phyloP scores from a whole-genome alignment of 2,888 invertebrate genomes.

The Atethmia centrago region DNA sequence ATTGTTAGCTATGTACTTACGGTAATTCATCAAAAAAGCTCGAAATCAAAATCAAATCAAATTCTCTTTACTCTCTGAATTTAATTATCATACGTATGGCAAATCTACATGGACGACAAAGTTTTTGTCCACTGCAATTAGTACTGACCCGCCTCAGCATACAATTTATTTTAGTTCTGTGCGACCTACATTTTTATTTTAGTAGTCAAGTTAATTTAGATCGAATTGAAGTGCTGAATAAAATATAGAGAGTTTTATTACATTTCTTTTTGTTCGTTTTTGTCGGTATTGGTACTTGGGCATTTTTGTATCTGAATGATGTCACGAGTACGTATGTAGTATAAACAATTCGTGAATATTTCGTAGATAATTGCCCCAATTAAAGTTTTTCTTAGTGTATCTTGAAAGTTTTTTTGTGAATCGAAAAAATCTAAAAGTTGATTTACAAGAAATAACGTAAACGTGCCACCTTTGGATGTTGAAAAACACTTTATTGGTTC shows the following conservation, averaged over 20 bases:
- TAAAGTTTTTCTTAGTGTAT: conserved; percentile 4
- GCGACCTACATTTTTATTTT: conserved; percentile 50
- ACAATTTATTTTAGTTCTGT: conserved; percentile 45
- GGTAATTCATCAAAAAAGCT: background rate
- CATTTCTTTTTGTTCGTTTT: background rate
- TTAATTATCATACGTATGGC: conserved; percentile 5
- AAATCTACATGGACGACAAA: conserved; percentile 16
- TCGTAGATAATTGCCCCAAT: background rate
- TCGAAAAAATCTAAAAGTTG: conserved; percentile 13
- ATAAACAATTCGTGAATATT: background rate
- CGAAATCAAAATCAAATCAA: background rate
- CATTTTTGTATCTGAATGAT: background rate
- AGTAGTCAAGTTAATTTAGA: conserved; percentile 32
- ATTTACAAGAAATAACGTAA: conserved; percentile 29
- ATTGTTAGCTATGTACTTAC: background rate
- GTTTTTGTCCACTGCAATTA: conserved; percentile 43
- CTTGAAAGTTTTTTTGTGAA: background rate
- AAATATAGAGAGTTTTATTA: background rate
- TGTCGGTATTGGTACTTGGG: background rate
- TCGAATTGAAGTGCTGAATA: conserved; percentile 13
- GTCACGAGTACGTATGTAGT: background rate
- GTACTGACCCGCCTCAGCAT: conserved; percentile 19
- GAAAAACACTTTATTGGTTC: background rate
- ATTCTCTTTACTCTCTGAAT: background rate
- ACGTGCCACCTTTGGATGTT: no score